Base-by-base conservation (phyloP, 2,113 vertebrate species). In the Dermatemys mawii region DNA sequence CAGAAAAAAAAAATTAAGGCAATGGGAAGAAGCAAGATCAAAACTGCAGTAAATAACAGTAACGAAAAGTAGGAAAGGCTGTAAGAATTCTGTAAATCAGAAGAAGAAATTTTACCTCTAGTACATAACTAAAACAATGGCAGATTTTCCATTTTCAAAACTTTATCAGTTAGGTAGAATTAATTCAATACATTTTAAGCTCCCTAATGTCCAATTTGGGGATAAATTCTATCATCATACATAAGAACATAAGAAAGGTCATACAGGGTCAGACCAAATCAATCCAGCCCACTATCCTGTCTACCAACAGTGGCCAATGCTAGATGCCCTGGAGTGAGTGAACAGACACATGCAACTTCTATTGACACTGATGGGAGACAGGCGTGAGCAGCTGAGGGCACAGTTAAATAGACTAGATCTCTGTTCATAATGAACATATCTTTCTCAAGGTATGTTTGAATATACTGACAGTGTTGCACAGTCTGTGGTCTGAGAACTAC, bases 41-140 rank as follows among this genome's bases (percentile, higher is more conserved):
- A 86, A 91, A 94, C 5, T 10, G 79, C 29, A 94, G 21, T 17
- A 46, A 76, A 44, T 27, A 46, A 13, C 38, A 44, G 27, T 76
- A 27, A 11, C 63, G 79, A 78, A 95, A 96, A 81, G 54, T 21
- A 93, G 22, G 29, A 92, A 90, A 82, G 51, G 35, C 81, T 78
- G 53, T 8, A 84, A 63, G 54, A 92, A 90, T 0, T 2, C 26
- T 57, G 22, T 57, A 89, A 78, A 17, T 2, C 21, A 84, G 53
- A 88, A 93, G 75, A 88, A 91, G 2, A 5, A 92, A 10, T 79
- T 83, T 70, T 38, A n/a, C n/a, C 11, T 70, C 19, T 70, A 70
- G 16, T 38, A 38, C n/a, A 70, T 38, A 70, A 38, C 63, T 21
- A 21, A 70, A 35, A 70, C 63, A 19, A 70, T 38, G n/a, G 17